Base-by-base conservation (phyloP, 2,888 invertebrate genomes). In the Cosmorhoe ocellata region DNA sequence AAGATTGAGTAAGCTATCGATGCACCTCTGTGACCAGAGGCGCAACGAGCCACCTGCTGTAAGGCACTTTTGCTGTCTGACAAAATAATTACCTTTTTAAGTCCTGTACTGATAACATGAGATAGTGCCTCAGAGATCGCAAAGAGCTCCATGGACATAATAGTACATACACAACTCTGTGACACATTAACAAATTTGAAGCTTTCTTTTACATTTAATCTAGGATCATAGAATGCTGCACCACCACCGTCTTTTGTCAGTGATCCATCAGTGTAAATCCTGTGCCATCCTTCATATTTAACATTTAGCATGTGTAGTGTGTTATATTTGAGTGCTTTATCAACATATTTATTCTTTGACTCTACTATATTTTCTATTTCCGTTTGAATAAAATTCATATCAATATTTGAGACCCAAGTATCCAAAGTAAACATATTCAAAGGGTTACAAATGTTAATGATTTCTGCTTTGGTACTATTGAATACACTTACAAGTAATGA, bases 11-110 rank as follows among this genome's bases (percentile, higher is more conserved):
- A 50, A 8, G 43, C 49, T 37, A 50, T 43, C 28, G 43, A 43
- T 38, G 38, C 26, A 33, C 43, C 50, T 50, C 43, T 43, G 37
- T 32, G 42, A n/a, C 43, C 50, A 50, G 43, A 50, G 50, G 43
- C 43, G 43, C 50, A 50, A 22, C 39, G 44, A 44, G 39, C 40
- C 13, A 51, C 33, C 33, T 47, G 50, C 22, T 50, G 50, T 10
- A 44, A 50, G 13, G 43, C 43, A 28, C 50, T 50, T 26, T 36
- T 38, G 43, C 43, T 50, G 14, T 38, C 39, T 8, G 39, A 13
- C n/a, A 50, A 27, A 36, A 48, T 48, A 12, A 48, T 26, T 9
- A 30, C 36, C 18, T 31, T 41, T 22, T 28, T 36, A 8, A 28
- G 7, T 18, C 30, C 39, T n/a, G 24, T 9, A 7, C 24, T 26